phyloP scores from a whole-genome alignment of 2,113 vertebrate species.

The pig (Sus scrofa) region DNA sequence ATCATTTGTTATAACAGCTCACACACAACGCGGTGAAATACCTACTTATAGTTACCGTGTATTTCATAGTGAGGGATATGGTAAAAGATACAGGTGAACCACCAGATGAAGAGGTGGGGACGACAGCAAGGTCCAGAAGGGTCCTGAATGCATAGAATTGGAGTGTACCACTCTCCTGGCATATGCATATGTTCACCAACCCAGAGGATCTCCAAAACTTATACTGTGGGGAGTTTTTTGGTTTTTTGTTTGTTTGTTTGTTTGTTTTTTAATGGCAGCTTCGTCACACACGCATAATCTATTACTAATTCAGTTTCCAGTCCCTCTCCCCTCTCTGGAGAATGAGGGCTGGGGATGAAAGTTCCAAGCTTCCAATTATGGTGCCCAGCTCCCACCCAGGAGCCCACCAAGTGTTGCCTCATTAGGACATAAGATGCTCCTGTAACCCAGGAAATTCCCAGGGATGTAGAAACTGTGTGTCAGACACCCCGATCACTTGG shows the following conservation, averaged over 20 bases:
- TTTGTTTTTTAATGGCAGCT: not conserved
- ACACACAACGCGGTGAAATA: not conserved
- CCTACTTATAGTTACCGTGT: not conserved
- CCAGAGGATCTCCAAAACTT: not conserved
- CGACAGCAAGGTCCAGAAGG: not conserved
- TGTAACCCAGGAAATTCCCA: not conserved
- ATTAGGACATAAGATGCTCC: not conserved
- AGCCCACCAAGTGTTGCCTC: not conserved
- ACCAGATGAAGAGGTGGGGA: not conserved
- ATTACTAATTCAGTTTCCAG: not conserved
- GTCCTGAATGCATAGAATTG: not conserved
- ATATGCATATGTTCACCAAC: not conserved
- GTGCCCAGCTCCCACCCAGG: not conserved
- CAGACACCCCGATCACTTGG: not conserved
- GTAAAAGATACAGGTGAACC: not conserved
- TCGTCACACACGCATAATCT: not conserved
- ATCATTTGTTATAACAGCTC: not conserved
- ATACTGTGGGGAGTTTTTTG: not conserved
- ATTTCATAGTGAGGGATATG: not conserved
- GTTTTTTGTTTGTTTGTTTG: too few species aligned
- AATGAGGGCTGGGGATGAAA: not conserved
- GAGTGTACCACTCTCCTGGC: not conserved
- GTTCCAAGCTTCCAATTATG: not conserved
- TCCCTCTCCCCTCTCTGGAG: not conserved
- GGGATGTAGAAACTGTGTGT: not conserved